Conservation (phyloP, 2,113 vertebrate species). For the Orthochromis indermauri region DNA sequence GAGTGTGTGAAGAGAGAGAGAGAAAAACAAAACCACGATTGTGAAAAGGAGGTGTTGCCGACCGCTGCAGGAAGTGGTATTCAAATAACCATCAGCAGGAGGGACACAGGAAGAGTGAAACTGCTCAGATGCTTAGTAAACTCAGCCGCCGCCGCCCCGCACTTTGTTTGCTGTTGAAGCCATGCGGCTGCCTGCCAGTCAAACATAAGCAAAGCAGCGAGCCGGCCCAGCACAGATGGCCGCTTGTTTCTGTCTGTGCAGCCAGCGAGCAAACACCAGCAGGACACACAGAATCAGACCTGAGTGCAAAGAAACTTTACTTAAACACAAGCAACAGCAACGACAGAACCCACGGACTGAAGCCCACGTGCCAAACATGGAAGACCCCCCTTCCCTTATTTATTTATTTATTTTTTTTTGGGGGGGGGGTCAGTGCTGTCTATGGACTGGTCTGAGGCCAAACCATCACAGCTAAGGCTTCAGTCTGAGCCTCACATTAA, state of each 20-base stretch:
- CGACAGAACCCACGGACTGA: neutral
- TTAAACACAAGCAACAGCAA: neutral
- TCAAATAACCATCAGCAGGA: neutral
- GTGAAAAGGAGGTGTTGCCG: neutral
- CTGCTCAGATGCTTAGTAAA: neutral
- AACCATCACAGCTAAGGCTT: neutral
- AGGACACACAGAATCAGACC: neutral
- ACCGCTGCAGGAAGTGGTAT: neutral
- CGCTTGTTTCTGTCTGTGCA: neutral
- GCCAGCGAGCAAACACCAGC: neutral
- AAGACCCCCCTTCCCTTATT: neutral
- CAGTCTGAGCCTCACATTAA: neutral
- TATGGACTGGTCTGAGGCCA: neutral
- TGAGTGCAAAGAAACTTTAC: neutral
- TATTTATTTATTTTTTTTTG: neutral
- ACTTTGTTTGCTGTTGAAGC: neutral
- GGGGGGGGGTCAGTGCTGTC: neutral
- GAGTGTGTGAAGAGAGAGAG: neutral
- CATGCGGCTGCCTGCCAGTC: neutral
- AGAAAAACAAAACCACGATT: neutral
- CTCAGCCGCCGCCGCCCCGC: neutral
- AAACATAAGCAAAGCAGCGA: neutral
- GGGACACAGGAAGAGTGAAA: neutral
- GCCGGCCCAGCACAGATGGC: neutral
- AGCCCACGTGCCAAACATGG: neutral